These are phyloP conservation scores for Acipenser oxyrinchus DNA, from an alignment of 2,797 vertebrate genomes.

Conservation along the genomic window DNA sequence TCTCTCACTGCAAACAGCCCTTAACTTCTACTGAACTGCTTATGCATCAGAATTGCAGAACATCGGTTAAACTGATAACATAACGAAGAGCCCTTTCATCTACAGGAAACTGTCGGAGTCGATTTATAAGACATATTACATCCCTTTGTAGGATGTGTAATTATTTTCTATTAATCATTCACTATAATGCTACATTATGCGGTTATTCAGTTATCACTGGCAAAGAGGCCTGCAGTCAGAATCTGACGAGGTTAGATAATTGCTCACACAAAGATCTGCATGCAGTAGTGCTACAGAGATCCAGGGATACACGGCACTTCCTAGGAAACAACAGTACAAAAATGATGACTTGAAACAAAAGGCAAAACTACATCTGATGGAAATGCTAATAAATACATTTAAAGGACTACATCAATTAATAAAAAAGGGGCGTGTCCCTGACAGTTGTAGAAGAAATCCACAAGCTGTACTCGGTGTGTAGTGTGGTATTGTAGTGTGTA, in stretches of 20 bases:
- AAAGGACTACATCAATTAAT: too few species aligned
- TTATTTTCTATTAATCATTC: constrained; percentile 77
- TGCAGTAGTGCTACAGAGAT: too few species aligned
- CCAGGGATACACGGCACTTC: too few species aligned
- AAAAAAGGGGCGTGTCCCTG: too few species aligned
- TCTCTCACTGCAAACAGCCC: constrained; percentile 41
- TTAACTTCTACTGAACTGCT: constrained; percentile 41
- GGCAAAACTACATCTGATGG: too few species aligned
- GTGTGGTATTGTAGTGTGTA: too few species aligned
- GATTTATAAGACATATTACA: constrained; percentile 76
- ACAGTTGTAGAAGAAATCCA: too few species aligned
- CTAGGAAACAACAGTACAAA: too few species aligned
- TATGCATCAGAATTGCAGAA: constrained; percentile 29
- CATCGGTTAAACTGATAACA: constrained; percentile 55
- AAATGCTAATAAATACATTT: too few species aligned
- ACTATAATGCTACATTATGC: constrained; percentile 68
- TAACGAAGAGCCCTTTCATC: constrained; percentile 76
- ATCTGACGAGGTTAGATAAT: constrained; percentile 69
- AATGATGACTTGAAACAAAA: too few species aligned
- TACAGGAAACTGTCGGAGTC: constrained; percentile 72
- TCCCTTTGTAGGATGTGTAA: constrained; percentile 71
- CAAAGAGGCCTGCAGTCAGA: constrained; percentile 66
- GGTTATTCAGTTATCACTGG: constrained; percentile 69
- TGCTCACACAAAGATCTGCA: constrained; percentile 63
- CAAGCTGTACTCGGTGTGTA: too few species aligned